Percentiles rank a stretch among this genome's conserved stretches.
phyloP scores from a whole-genome alignment of 2,113 vertebrate species.

The Neolamprologus fasciatus region DNA sequence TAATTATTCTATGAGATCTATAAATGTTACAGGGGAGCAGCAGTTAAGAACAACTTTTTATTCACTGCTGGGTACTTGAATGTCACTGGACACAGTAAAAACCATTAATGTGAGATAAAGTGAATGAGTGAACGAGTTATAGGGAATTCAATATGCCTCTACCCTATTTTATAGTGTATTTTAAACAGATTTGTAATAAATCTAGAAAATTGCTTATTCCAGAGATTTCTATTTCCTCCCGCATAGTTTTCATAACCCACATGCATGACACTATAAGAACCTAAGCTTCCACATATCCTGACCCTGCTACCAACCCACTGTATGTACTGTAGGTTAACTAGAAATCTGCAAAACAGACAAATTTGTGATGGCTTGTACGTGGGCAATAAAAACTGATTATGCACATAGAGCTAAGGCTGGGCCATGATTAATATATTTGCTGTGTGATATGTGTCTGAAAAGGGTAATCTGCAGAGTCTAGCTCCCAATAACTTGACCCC shows the following conservation, averaged over 20 bases:
- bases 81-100: not conserved
- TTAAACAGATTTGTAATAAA: not conserved
- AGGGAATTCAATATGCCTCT: not conserved
- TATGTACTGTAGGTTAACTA: not conserved
- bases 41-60: not conserved
- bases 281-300: not conserved
- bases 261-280: not conserved
- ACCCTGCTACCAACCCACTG: not conserved
- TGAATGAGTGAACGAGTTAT: not conserved
- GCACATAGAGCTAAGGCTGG: not conserved
- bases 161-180: not conserved
- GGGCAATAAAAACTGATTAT: constrained; percentile 43
- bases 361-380: not conserved
- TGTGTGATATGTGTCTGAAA: not conserved
- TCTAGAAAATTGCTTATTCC: not conserved
- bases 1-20: not conserved
- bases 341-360: constrained; percentile 12
- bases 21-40: not conserved
- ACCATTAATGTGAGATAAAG: not conserved
- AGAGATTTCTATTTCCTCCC: not conserved
- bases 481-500: not conserved
- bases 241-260: not conserved
- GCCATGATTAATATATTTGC: not conserved
- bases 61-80: not conserved
- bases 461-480: not conserved